Base-by-base conservation (phyloP, 2,113 vertebrate genomes). In the Noctilio leporinus region DNA sequence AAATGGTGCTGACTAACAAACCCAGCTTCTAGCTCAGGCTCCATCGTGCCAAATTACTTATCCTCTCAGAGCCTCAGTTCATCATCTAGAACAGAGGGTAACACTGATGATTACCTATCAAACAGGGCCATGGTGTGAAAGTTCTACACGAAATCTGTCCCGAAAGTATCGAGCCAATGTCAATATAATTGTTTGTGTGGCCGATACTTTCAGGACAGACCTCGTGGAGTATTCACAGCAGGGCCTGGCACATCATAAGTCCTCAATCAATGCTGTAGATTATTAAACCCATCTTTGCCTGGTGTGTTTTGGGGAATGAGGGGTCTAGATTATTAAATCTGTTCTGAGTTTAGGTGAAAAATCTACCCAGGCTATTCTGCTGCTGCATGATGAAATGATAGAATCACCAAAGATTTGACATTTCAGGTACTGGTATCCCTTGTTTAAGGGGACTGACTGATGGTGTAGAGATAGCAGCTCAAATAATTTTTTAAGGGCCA, bases 271-370 rank as follows among this genome's bases (percentile, higher is more conserved):
- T 65, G 84, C 40, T 77, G 51, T 19, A 59, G 24, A 57, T 75
- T 57, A 86, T 78, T 49, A 49, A 88, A 51, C 24, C 49, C 51
- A 33, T 49, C 22, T 92, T 93, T 76, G 45, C 26, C 45, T 85
- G 38, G 22, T 43, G 14, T 78, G 30, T 85, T 73, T 83, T 69
- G 73, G 5, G 17, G 26, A 67, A 7, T 5, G 17, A 87, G 10
- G 45, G 0, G 7, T 88, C 43, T 77, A 64, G 45, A 81, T 84
- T 80, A 38, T 67, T 47, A 77, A 84, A 16, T 70, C 9, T 78
- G 33, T 78, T 90, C 87, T 75, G 70, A 35, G 55, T 94, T 92
- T 75, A 19, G 2, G 77, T 91, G 86, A 87, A 91, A 89, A 84
- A 65, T 51, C 20, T 88, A 80, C 45, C 47, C 70, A 59, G 51